phyloP scores from a whole-genome alignment of 2,888 invertebrate genomes.

The Macropis europaea region DNA sequence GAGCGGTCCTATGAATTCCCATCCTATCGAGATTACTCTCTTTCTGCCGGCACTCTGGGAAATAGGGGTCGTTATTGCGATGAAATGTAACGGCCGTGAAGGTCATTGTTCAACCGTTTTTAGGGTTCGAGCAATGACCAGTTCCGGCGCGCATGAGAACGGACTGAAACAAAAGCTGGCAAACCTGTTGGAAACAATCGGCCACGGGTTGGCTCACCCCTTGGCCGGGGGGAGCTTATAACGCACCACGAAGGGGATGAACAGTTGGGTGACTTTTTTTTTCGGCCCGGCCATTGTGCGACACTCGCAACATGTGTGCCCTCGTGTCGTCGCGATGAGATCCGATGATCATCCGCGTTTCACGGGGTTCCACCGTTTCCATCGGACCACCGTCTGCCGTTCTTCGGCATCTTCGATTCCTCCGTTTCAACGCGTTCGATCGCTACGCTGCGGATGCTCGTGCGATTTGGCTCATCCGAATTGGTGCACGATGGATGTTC shows the following conservation, averaged over 20 bases:
- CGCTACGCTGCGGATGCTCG: too few relatives aligned
- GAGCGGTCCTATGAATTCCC: conserved; percentile 50
- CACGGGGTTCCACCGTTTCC: conserved; percentile 18
- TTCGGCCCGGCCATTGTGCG: conserved; percentile 68
- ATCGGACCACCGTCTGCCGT: too few relatives aligned
- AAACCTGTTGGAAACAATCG: conserved; percentile 79
- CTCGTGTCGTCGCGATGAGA: conserved; percentile 61
- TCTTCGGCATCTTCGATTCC: too few relatives aligned
- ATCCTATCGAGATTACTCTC: conserved; percentile 43
- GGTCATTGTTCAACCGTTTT: conserved; percentile 77
- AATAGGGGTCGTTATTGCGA: conserved; percentile 65
- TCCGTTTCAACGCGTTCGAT: too few relatives aligned
- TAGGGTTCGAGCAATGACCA: conserved; percentile 76
- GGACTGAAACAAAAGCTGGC: conserved; percentile 76
- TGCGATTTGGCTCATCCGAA: too few relatives aligned
- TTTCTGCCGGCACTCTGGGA: conserved; percentile 49
- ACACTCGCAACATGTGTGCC: conserved; percentile 75
- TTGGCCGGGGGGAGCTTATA: conserved; percentile 56
- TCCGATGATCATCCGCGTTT: conserved; percentile 54
- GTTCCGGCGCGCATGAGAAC: conserved; percentile 76
- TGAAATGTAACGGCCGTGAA: conserved; percentile 72
- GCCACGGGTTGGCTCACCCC: conserved; percentile 65
- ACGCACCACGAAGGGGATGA: conserved; percentile 71
- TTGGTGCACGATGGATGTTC: too few relatives aligned
- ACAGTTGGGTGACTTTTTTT: conserved; percentile 79